Evolutionary conservation across 2,797 vertebrate genomes (phyloP).

Genomic region (Tragelaphus oryx): DNA sequence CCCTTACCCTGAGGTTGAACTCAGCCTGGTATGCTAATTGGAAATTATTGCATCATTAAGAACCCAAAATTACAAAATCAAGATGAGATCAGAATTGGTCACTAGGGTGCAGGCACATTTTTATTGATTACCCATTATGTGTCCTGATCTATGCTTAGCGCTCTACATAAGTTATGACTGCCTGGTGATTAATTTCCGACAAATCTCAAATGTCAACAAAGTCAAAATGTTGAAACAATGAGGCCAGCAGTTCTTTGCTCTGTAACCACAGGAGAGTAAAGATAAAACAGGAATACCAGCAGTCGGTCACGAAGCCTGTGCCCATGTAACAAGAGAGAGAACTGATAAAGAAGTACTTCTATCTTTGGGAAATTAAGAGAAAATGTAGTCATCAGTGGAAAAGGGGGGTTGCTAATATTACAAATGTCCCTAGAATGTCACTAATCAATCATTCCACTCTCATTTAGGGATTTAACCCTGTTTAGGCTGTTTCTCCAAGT

Average conservation of each 20-base stretch:
- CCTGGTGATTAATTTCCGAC: background rate
- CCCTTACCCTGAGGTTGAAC: slow-evolving; percentile 54
- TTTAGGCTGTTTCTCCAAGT: background rate
- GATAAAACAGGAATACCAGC: background rate
- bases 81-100: slow-evolving; percentile 57
- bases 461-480: background rate
- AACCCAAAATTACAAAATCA: slow-evolving; percentile 49
- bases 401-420: background rate
- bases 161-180: background rate
- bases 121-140: slow-evolving; percentile 47
- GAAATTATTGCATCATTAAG: slow-evolving; percentile 62
- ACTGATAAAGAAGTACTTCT: background rate
- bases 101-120: background rate
- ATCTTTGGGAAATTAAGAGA: background rate
- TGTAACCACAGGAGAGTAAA: background rate
- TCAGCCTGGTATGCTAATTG: slow-evolving; percentile 56
- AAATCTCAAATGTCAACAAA: slow-evolving; percentile 36
- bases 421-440: background rate
- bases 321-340: background rate
- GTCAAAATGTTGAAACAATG: background rate
- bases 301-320: background rate
- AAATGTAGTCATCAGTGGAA: background rate
- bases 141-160: background rate
- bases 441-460: background rate
- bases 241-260: background rate